A percentile compares a stretch with the other conserved stretches of the same genome.
Conservation (phyloP, 2,888 invertebrate genomes). For the Drosophila tanythrix region DNA sequence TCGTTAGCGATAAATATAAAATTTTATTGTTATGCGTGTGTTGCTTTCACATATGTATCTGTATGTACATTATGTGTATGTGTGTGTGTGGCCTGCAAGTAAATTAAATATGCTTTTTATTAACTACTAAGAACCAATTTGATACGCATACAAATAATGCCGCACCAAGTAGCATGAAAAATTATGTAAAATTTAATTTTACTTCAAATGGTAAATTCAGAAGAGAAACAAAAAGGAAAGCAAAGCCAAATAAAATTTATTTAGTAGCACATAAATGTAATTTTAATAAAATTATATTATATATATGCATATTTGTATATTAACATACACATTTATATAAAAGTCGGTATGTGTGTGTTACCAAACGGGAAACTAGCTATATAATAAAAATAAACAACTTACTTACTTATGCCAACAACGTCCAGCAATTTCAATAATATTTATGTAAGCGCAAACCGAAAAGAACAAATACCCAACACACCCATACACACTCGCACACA, state of each 20-base stretch:
- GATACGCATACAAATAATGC: constrained; percentile 79
- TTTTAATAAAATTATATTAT: constrained; percentile 61
- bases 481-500: constrained; percentile 9
- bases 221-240: constrained; percentile 28
- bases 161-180: constrained; percentile 53
- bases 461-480: constrained; percentile 44
- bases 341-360: constrained; percentile 12
- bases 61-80: constrained; percentile 14
- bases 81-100: constrained; percentile 59
- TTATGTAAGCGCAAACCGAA: constrained; percentile 64
- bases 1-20: constrained; percentile 81
- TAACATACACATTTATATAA: constrained; percentile 26
- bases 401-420: constrained; percentile 81
- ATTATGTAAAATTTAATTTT: constrained; percentile 78
- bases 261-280: constrained; percentile 62
- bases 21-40: constrained; percentile 79
- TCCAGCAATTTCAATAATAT: constrained; percentile 79
- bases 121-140: constrained; percentile 81
- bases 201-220: constrained; percentile 48
- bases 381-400: constrained; percentile 74
- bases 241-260: constrained; percentile 78
- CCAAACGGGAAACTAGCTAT: constrained; percentile 46
- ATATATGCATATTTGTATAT: constrained; percentile 29
- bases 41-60: constrained; percentile 44
- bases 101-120: constrained; percentile 81